Evolutionary conservation across 2,797 vertebrate species (phyloP), one percentile per base, ranked within the genome.

Genomic region (Tadarida brasiliensis): DNA sequence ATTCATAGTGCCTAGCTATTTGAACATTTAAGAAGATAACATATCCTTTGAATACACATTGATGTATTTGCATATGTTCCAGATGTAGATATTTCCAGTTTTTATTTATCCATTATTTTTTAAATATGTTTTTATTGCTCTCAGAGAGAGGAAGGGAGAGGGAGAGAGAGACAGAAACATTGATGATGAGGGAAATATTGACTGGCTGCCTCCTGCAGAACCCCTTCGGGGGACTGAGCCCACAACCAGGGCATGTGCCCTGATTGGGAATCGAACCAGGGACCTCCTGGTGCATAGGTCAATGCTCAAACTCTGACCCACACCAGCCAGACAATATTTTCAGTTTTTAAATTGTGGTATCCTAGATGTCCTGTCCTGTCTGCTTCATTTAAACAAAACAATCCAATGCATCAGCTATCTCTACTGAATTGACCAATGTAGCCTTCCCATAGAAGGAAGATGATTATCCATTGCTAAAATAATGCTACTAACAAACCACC

Each of bases 401-500:
- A 61, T 44, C 2, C 8, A 59, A 5, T 22, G 1, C 35, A 76
- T 76, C 11, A 17, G 4, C 15, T 15, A 0, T n/a, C 5, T 19
- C 8, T 65, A 15, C 7, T 82, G 0, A 33, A 57, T 51, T 89
- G 39, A 51, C 6, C 3, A 44, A 57, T 24, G 54, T 10, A 68
- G 54, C 76, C 0, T 7, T 86, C 14, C 24, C 14, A 35, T 70
- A 54, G 4, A 65, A 83, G 2, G 28, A 88, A 76, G n/a, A 68
- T 16, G 51, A 33, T 87, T 65, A 56, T 19, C 5, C 28, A 65
- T 35, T 95, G 24, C 10, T 83, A 87, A 80, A 73, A 77, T 87
- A 85, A 59, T 63, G 7, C 7, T 76, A 4, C 3, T 19, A 74
- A 16, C 7, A 78, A 87, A 76, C 12, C 7, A 78, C 33, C 11